Evolutionary conservation across 2,888 invertebrate genomes (phyloP).

Genomic region (Noctua janthe): DNA sequence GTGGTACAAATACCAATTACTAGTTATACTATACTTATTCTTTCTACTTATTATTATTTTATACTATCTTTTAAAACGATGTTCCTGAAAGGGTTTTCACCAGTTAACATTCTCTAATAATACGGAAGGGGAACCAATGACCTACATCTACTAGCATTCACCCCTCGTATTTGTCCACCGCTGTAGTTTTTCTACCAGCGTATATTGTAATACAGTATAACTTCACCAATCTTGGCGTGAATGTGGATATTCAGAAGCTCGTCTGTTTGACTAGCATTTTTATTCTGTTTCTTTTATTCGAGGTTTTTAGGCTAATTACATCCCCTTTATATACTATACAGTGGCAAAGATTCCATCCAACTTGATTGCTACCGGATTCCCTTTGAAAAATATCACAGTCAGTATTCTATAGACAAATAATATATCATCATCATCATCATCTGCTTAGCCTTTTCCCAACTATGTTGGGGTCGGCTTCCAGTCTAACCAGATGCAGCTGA

Average conservation of each 20-base stretch:
- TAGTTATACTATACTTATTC: too few relatives aligned
- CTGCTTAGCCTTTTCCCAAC: too few relatives aligned
- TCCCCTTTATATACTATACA: not conserved
- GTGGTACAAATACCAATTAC: not conserved
- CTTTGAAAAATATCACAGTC: too few relatives aligned
- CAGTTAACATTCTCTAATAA: conserved; percentile 1
- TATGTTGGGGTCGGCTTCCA: too few relatives aligned
- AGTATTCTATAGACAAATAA: too few relatives aligned
- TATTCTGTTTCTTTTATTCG: not conserved
- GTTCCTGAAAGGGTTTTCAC: not conserved
- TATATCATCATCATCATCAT: too few relatives aligned
- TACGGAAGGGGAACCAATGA: not conserved
- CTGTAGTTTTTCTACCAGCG: not conserved
- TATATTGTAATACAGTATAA: not conserved
- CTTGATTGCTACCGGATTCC: too few relatives aligned
- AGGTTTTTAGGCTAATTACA: not conserved
- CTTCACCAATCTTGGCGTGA: not conserved
- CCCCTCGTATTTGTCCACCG: conserved; percentile 1
- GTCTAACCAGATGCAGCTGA: too few relatives aligned
- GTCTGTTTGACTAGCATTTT: not conserved
- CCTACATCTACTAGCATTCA: conserved; percentile 1
- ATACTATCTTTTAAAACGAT: not conserved
- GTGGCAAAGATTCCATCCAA: too few relatives aligned
- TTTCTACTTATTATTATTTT: not conserved
- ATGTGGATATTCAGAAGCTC: not conserved